Percentiles rank a stretch among this genome's conserved stretches.
These are phyloP conservation scores for Serripes groenlandicus DNA, from an alignment of 2,888 invertebrate genomes.

Conservation along the genomic window DNA sequence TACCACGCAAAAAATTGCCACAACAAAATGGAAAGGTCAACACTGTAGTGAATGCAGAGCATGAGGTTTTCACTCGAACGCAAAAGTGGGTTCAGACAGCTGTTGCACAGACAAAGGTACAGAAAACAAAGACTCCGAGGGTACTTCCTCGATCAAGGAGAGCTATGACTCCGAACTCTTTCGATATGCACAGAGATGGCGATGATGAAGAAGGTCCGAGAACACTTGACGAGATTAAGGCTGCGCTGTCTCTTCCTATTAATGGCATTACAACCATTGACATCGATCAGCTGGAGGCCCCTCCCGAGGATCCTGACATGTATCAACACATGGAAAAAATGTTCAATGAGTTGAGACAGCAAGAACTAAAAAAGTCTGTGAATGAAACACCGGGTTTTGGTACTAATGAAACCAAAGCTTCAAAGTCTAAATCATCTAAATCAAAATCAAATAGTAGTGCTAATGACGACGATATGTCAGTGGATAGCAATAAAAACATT, in stretches of 20 bases:
- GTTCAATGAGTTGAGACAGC: slow-evolving; percentile 81
- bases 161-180: slow-evolving; percentile 77
- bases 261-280: slow-evolving; percentile 71
- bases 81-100: slow-evolving; percentile 81
- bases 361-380: slow-evolving; percentile 78
- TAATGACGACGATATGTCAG: slow-evolving; percentile 61
- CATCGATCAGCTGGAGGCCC: slow-evolving; percentile 75
- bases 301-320: slow-evolving; percentile 82
- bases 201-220: slow-evolving; percentile 75
- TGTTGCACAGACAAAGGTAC: slow-evolving; percentile 70
- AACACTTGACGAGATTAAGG: slow-evolving; percentile 79
- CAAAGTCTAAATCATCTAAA: slow-evolving; percentile 59
- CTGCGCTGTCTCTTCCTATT: slow-evolving; percentile 73
- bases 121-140: slow-evolving; percentile 50
- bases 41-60: slow-evolving; percentile 57
- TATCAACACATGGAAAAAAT: slow-evolving; percentile 83
- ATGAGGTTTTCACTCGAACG: slow-evolving; percentile 72
- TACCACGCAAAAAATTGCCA: slow-evolving; percentile 40
- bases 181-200: slow-evolving; percentile 63
- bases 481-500: slow-evolving; percentile 71
- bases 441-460: slow-evolving; percentile 67
- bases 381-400: slow-evolving; percentile 76
- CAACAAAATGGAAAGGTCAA: slow-evolving; percentile 60
- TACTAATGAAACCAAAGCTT: slow-evolving; percentile 38
- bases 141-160: slow-evolving; percentile 60